Percentiles rank a stretch among this genome's conserved stretches.
phyloP scores from a whole-genome alignment of 2,888 invertebrate species.

The Lymantria dispar region DNA sequence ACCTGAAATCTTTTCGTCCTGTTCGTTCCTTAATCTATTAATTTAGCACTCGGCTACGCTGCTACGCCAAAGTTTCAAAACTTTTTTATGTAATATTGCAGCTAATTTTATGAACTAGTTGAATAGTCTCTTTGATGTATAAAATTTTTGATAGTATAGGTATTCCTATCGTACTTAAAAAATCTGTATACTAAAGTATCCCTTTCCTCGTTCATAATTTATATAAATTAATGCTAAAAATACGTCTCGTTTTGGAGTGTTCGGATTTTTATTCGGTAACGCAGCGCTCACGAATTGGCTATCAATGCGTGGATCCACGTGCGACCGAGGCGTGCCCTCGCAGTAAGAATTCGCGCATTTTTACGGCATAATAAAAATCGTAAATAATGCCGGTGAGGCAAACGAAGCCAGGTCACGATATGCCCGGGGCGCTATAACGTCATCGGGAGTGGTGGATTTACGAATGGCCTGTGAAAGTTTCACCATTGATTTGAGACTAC shows the following conservation, averaged over 20 bases:
- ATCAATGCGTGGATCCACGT: conserved; percentile 76
- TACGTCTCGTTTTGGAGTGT: neutral
- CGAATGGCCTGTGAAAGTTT: conserved; percentile 55
- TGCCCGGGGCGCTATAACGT: conserved; percentile 65
- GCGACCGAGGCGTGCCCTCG: conserved; percentile 63
- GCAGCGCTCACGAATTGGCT: conserved; percentile 61
- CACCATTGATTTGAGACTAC: conserved; percentile 53
- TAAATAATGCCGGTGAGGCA: conserved; percentile 71
- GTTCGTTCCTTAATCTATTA: too few relatives aligned
- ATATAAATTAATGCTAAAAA: too few relatives aligned
- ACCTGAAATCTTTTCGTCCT: too few relatives aligned
- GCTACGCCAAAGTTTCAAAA: too few relatives aligned
- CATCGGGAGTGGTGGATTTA: conserved; percentile 73
- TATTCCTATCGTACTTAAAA: too few relatives aligned
- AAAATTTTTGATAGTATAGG: too few relatives aligned
- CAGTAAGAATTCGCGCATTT: conserved; percentile 73
- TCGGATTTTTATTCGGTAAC: conserved; percentile 42
- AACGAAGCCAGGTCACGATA: conserved; percentile 72
- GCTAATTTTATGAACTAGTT: too few relatives aligned
- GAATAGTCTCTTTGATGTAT: too few relatives aligned
- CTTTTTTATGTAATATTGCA: too few relatives aligned
- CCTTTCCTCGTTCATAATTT: too few relatives aligned
- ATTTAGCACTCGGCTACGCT: too few relatives aligned
- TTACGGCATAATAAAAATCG: conserved; percentile 77
- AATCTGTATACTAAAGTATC: too few relatives aligned